Evolutionary conservation across 2,113 vertebrate species (phyloP).

Genomic region (Psittacara wagleri): DNA sequence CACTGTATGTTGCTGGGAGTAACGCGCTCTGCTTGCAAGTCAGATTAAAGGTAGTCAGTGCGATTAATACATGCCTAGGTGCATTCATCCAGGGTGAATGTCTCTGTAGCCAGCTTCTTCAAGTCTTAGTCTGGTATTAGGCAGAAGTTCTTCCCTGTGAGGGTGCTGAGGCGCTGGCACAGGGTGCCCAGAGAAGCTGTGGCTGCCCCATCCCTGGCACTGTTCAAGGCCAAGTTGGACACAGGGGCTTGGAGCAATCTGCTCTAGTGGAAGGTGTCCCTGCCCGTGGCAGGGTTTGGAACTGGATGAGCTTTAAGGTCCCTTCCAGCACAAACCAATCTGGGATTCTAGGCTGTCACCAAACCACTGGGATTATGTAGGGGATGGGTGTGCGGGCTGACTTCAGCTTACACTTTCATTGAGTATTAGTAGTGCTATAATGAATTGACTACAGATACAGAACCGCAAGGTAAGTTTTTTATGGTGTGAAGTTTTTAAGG

Average conservation of each 20-base stretch:
- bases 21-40: accelerated
- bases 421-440: neutral
- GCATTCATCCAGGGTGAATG: accelerated
- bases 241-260: no score
- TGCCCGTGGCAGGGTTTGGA: neutral
- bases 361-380: neutral
- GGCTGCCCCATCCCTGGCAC: neutral
- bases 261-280: neutral
- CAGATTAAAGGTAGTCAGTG: neutral
- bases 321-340: neutral
- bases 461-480: neutral
- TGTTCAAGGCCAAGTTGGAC: no score
- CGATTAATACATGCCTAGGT: accelerated
- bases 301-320: neutral
- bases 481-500: neutral
- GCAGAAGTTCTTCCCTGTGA: neutral
- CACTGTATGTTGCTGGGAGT: neutral
- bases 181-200: neutral
- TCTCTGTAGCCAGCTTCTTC: neutral
- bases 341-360: neutral
- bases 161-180: neutral
- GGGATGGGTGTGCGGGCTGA: no score
- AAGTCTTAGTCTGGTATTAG: neutral
- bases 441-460: neutral
- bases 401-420: neutral